Evolutionary conservation across 2,113 vertebrate genomes (phyloP), one percentile per base, ranked within the genome.

Genomic region (Rhagologus leucostigma): DNA sequence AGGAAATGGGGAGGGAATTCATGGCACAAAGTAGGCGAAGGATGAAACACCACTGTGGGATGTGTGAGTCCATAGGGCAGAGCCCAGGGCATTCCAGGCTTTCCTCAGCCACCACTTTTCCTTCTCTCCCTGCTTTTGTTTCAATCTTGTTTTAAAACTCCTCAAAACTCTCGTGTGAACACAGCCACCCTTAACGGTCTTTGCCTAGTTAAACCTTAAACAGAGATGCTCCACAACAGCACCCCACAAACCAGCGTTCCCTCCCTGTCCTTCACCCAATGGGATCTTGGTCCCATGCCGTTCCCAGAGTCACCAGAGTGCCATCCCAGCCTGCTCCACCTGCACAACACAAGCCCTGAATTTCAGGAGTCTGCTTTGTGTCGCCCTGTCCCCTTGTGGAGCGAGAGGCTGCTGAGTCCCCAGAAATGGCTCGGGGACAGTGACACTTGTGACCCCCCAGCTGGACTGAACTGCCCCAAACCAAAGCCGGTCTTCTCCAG

Each of bases 401-500:
- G 16, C 41, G 63, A 46, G 2, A 78, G 64, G n/a, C 81, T 50
- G 64, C 52, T 24, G 65, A 91, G 29, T 42, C 20, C 81, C 55
- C 60, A 35, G 9, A 15, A 14, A 26, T 7, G 59, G 11, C 68
- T 3, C 3, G 3, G 56, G 62, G 64, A 55, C 74, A 49, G 8
- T 57, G 90, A 37, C 64, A 57, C 4, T 9, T 5, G 10, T 42
- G 73, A 84, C 22, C 44, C 37, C 73, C 37, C 67, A 84, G 82
- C 81, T 41, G 71, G 1, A n/a, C 76, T 9, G 13, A 68, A 79
- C 59, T 50, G 81, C 29, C 52, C 18, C 44, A 44, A 1, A 50
- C 53, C 74, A 53, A 27, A 93, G 55, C 93, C 16, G 2, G 85
- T 39, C 71, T 90, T 35, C 85, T 79, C 89, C 83, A 68, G 73